Conservation (phyloP, 92 coral and sea anemone genomes). For the Hydrozoanthus gracilis region DNA sequence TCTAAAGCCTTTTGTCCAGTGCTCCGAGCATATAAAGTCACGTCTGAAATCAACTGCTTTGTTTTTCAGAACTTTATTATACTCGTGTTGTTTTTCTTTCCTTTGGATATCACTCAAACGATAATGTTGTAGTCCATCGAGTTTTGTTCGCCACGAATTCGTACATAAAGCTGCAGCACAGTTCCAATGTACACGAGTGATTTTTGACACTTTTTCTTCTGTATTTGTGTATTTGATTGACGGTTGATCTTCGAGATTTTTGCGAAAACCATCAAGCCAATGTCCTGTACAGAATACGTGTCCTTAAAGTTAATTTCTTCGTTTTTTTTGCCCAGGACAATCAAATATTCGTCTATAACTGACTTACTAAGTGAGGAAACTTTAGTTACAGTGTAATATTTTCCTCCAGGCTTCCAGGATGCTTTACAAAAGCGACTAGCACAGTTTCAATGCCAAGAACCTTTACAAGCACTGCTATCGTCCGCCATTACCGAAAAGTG, state of each 20-base stretch:
- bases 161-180: too few relatives aligned
- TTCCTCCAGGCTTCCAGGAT: conserved; percentile 50
- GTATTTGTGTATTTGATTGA: too few relatives aligned
- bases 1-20: conserved; percentile 56
- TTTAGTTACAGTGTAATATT: conserved; percentile 56
- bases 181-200: too few relatives aligned
- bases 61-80: conserved; percentile 26
- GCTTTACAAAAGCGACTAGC: conserved; percentile 50
- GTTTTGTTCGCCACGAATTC: neutral
- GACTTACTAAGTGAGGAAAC: conserved; percentile 41
- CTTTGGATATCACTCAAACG: too few relatives aligned
- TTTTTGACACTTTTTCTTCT: too few relatives aligned
- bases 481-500: neutral
- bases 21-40: conserved; percentile 37
- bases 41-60: too few relatives aligned
- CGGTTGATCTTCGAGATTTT: too few relatives aligned
- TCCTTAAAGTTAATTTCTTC: conserved; percentile 33
- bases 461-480: neutral
- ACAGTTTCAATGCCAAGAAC: conserved; percentile 66
- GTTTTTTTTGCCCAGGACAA: conserved; percentile 58
- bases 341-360: conserved; percentile 56
- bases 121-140: neutral
- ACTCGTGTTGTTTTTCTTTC: too few relatives aligned
- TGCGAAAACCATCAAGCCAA: too few relatives aligned
- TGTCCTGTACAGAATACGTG: too few relatives aligned